Base-by-base conservation (phyloP, 2,888 invertebrate genomes). In the Pharmacophagus antenor region DNA sequence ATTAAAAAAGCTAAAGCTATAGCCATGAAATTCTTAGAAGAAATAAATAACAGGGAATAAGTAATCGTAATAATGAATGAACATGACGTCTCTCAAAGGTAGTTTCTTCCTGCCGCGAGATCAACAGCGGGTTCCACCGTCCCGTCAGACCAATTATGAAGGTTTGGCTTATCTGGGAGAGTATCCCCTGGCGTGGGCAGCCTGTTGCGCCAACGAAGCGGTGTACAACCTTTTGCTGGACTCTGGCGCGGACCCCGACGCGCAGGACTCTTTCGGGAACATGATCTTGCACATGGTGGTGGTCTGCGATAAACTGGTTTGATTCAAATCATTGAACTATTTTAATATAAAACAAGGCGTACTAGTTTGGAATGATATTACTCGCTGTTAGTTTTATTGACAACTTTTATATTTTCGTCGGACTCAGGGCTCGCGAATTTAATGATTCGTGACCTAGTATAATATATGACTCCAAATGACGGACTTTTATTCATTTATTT, bases 221-320 rank as follows among this genome's bases (percentile, higher is more conserved):
- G 98, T 98, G 12, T 99, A 99, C 80, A 99, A 99, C 88, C 92
- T 98, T 62, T 92, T 99, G 1, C 89, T 99, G 56, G 98, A 98
- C 71, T 94, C 94, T 50, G 98, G 96, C 1, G 98, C 99, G 0
- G 95, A 99, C 85, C 99, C 99, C 0, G 98, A 99, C 82, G 92
- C 94, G n/a, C 96, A 97, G 80, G 99, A 99, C 82, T 94, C 96
- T 0, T 99, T 98, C 76, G 99, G 99, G 12, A 99, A 99, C 80
- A 99, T 98, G 94, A 97, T 99, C 65, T 92, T 99, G n/a, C 99
- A 99, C 80, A 99, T 99, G 98, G 98, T 99, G 41, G 99, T 99
- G 42, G 98, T 99, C 62, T 96, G 97, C 77, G 98, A 99, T 87
- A 98, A 99, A 86, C 88, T 98, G 92, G 98, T 98, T 85, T 86